Evolutionary conservation across 2,797 vertebrate species (phyloP), one percentile per base, ranked within the genome.

Genomic region (Gymnocypris eckloni): DNA sequence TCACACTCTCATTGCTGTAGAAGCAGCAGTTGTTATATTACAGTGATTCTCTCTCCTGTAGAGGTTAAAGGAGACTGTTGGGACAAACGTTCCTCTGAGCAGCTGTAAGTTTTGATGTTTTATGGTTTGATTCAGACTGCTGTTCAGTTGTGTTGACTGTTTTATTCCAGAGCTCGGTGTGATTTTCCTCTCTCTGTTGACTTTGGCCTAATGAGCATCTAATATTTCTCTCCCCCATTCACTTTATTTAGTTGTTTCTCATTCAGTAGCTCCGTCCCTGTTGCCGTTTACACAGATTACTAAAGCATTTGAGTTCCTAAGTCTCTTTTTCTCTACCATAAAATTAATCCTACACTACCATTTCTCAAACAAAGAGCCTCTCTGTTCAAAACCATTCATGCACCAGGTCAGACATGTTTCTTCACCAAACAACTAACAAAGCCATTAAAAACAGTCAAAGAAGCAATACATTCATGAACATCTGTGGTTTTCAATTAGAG

Each of bases 201-300:
- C 84, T 78, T 79, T 28, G 85, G 22, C 75, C 28, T 61, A 83
- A 86, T 80, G 61, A 76, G n/a, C 70, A 72, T 69, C 39, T 59
- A 75, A 75, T 61, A 33, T 71, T 48, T 69, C 37, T 87, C 56
- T 70, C 67, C 73, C 18, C 82, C 61, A 25, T 48, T 82, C 9
- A n/a, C 84, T 88, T 90, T 39, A 85, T 82, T 79, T 45, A 64
- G 83, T 71, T 73, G 54, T 71, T 43, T 84, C 77, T 86, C 73
- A 52, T 82, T 84, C 76, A 77, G 28, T 66, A 73, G 41, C 72
- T 71, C 56, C 73, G 81, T 82, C 61, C 41, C 73, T 67, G 28
- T 56, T 79, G 83, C 41, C 81, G 75, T 80, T 78, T 85, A 64
- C 61, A 69, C 66, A 78, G 37, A 79, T 86, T 39, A 64, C 67